Conservation (phyloP, 2,797 vertebrate species). For the Liparis tanakae region DNA sequence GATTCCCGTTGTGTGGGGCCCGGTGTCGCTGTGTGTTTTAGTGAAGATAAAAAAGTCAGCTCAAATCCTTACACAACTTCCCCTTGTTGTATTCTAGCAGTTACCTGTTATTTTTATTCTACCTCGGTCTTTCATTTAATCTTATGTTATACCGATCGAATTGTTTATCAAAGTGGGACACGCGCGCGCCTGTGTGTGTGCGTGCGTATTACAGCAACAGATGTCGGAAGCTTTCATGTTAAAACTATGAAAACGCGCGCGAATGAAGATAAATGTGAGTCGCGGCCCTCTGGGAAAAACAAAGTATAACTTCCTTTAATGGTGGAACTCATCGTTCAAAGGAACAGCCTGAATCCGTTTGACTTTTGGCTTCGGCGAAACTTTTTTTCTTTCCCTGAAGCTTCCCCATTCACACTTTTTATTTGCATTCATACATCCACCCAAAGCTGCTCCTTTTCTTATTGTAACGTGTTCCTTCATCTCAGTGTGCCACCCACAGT, state of each 20-base stretch:
- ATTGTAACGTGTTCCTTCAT: background rate
- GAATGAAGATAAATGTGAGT: conserved; percentile 45
- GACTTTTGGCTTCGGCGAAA: conserved; percentile 2
- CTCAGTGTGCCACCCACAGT: background rate
- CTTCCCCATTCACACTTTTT: background rate
- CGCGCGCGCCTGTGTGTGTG: background rate
- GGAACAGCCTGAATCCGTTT: background rate
- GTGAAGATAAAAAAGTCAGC: conserved; percentile 39
- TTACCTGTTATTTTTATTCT: background rate
- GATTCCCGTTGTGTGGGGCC: background rate
- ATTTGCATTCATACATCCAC: background rate
- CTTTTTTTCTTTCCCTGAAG: background rate
- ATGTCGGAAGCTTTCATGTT: conserved; percentile 22
- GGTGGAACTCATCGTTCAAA: background rate
- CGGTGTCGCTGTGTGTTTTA: background rate
- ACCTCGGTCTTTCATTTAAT: background rate
- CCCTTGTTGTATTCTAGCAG: background rate
- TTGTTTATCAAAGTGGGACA: background rate
- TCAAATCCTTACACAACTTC: conserved; percentile 16
- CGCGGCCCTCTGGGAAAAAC: conserved; percentile 19
- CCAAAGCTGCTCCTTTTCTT: background rate
- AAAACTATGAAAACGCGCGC: conserved; percentile 11
- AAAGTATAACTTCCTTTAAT: conserved; percentile 11
- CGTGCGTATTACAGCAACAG: conserved; percentile 21
- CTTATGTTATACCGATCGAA: background rate